phyloP scores from a whole-genome alignment of 2,113 vertebrate species.

The Cyprinodon variegatus region DNA sequence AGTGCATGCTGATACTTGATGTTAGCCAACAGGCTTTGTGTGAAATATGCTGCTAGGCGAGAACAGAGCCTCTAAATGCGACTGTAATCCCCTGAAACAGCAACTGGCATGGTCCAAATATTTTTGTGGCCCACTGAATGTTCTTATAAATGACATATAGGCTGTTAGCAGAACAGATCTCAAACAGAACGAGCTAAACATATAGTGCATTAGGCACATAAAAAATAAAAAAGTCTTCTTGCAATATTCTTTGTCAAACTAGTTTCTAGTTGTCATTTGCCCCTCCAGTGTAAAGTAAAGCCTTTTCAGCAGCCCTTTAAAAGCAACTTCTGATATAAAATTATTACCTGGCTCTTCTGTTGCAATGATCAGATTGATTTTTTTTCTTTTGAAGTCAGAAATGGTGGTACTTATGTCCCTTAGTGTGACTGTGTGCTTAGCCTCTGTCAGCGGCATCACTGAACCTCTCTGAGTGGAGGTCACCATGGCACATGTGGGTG shows the following conservation, averaged over 20 bases:
- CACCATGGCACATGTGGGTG: slow-evolving; percentile 75
- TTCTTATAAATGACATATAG: slow-evolving; percentile 41
- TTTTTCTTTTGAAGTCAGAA: slow-evolving; percentile 44
- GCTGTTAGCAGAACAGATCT: slow-evolving; percentile 41
- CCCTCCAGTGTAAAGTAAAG: slow-evolving; percentile 54
- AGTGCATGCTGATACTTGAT: slow-evolving; percentile 77
- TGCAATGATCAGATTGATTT: slow-evolving; percentile 3
- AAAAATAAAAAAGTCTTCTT: neutral
- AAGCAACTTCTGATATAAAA: neutral
- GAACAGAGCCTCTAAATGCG: slow-evolving; percentile 73
- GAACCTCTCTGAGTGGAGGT: slow-evolving; percentile 72
- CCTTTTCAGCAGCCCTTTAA: slow-evolving; percentile 51
- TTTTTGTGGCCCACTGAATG: slow-evolving; percentile 46
- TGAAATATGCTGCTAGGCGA: slow-evolving; percentile 74
- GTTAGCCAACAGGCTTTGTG: slow-evolving; percentile 72
- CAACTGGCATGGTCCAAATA: slow-evolving; percentile 73
- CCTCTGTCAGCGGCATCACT: slow-evolving; percentile 74
- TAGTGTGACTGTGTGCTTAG: slow-evolving; percentile 73
- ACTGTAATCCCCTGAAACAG: slow-evolving; percentile 76
- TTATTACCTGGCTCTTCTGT: neutral
- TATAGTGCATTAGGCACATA: neutral
- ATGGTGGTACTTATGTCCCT: slow-evolving; percentile 51
- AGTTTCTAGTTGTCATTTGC: neutral
- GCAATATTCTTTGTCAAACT: neutral
- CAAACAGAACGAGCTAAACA: neutral